Evolutionary conservation across 2,797 vertebrate genomes (phyloP), one percentile per base, ranked within the genome.

Genomic region (Pseudomugil tenellus): DNA sequence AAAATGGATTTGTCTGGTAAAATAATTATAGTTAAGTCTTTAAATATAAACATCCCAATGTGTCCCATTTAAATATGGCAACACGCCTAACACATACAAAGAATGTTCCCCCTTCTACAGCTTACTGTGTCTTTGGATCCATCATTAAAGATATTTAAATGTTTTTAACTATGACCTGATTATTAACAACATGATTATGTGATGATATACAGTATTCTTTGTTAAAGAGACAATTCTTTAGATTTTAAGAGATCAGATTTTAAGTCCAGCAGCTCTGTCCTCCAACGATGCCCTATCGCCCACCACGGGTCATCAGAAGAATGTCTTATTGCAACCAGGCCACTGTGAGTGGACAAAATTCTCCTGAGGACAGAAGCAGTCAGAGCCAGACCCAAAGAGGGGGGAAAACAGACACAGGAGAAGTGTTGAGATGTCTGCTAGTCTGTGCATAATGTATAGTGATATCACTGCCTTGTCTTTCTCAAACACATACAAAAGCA

Each of bases 291-390:
- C 62, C 76, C 76, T 77, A 73, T 75, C 83, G 41, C 89, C 90
- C 86, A 86, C 87, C 59, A 23, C 3, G 76, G 78, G 84, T 76
- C 84, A 80, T 78, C 81, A 37, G 43, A 78, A 83, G 88, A 91
- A 93, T 88, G 89, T 62, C 77, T 76, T 67, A 63, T 72, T 72
- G 84, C 69, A 57, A 73, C 74, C 46, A 46, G 70, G 72, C 74
- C 58, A 28, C 80, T 87, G 79, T 89, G 87, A 91, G 84, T 77
- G 85, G 80, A 85, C 81, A 73, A 56, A 76, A 79, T 70, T 86
- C 67, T 43, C 76, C 76, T 76, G 77, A 86, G 78, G 67, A 78
- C 7, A 79, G 70, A 68, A 37, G 43, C 41, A 11, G 60, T 52
- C 31, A 39, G 26, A 65, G 56, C 62, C 61, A 70, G 49, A 77